Base-by-base conservation (phyloP, 2,797 vertebrate genomes). In the Phoeniculus purpureus region DNA sequence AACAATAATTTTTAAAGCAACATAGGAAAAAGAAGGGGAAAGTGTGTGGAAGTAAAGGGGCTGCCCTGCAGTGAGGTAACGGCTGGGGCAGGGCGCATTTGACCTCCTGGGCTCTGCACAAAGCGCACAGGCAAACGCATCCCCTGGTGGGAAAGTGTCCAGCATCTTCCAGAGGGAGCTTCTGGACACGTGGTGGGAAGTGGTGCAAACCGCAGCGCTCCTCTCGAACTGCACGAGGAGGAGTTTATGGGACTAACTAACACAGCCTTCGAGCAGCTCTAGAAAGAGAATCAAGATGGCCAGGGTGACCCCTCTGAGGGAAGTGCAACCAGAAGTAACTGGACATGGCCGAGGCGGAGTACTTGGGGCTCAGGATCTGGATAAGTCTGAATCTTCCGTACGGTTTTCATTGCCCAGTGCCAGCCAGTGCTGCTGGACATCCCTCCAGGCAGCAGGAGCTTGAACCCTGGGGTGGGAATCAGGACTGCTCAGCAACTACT, bases 31-130 rank as follows among this genome's bases (percentile, higher is more conserved):
- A 34, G 54, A 71, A 61, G 4, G 71, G 22, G 1, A 10, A 45
- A 65, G 4, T 0, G 0, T 1, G 16, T 56, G 29, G 37, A 90
- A 87, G 27, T 25, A 15, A 87, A 56, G 9, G 37, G 37, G 12
- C 37, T 37, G 37, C 13, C 54, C n/a, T 55, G 47, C 55, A 72
- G 14, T 10, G 32, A 55, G 34, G 19, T 1, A 1, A 22, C 1
- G 16, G 32, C 64, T 64, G 29, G 58, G 32, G 15, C 32, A 60
- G 22, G 19, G 22, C 37, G 56, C 32, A 50, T 18, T 54, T 2
- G 1, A 7, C 9, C 10, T 5, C 19, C 4, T 1, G 3, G 6
- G 31, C 9, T 37, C 40, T 37, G 43, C 21, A 32, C 54, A 81
- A 32, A 71, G 51, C 71, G 45, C 7, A 26, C 10, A 21, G 52